Conservation (phyloP, 1,140 invertebrate species). For the Cryptotermes secundus region DNA sequence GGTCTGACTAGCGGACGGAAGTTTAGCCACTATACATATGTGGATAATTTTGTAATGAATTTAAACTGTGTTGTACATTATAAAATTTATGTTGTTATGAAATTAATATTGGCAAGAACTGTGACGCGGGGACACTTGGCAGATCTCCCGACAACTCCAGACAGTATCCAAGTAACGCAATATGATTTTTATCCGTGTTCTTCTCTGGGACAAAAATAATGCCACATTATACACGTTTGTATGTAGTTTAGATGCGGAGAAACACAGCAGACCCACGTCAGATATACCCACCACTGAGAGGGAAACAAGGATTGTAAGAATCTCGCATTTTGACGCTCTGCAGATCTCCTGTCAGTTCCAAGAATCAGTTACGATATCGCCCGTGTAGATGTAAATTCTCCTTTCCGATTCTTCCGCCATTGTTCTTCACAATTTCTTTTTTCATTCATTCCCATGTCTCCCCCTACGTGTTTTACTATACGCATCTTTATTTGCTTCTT, state of each 20-base stretch:
- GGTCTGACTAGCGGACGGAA: too few species aligned
- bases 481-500: not conserved
- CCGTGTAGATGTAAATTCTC: not conserved
- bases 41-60: too few species aligned
- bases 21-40: too few species aligned
- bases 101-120: too few species aligned
- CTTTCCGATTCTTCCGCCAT: not conserved
- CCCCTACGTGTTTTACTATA: not conserved
- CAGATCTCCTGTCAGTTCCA: not conserved
- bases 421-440: not conserved
- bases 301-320: not conserved
- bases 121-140: not conserved
- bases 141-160: not conserved
- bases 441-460: not conserved
- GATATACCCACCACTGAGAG: not conserved
- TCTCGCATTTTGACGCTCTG: not conserved
- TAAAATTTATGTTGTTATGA: too few species aligned
- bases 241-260: too few species aligned
- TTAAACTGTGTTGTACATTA: too few species aligned
- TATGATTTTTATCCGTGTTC: not conserved
- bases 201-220: too few species aligned
- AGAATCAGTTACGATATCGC: not conserved
- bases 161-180: not conserved
- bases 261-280: too few species aligned
- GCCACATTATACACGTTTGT: too few species aligned